These are phyloP conservation scores for Xenops minutus DNA, from an alignment of 2,797 vertebrate genomes.

Conservation along the genomic window DNA sequence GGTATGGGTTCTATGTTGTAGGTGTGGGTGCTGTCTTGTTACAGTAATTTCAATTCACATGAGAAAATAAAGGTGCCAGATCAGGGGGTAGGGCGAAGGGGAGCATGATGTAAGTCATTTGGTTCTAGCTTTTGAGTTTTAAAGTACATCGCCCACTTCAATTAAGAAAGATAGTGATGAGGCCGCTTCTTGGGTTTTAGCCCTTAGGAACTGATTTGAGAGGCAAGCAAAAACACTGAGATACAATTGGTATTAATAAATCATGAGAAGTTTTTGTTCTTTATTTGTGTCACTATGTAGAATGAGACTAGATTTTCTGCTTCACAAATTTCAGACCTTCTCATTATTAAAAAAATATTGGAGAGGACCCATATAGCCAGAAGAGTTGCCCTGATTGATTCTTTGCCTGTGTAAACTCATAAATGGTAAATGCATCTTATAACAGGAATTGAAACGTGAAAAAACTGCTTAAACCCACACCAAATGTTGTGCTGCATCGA, in stretches of 20 bases:
- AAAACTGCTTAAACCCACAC: not conserved
- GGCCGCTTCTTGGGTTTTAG: not conserved
- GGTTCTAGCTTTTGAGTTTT: not conserved
- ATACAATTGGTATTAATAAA: conserved; percentile 53
- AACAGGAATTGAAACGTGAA: conserved; percentile 11
- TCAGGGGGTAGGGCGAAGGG: not conserved
- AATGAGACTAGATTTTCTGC: conserved; percentile 41
- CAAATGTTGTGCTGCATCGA: not conserved
- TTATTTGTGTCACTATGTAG: conserved; percentile 16
- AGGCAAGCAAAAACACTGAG: conserved; percentile 1
- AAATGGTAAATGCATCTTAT: not conserved
- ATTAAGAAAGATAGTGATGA: not conserved
- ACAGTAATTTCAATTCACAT: not conserved
- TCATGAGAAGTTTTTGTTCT: not conserved
- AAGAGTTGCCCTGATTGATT: conserved; percentile 15
- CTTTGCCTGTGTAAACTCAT: conserved; percentile 6
- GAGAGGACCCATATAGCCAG: not conserved
- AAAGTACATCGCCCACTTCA: not conserved
- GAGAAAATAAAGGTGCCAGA: not conserved
- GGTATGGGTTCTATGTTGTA: not conserved
- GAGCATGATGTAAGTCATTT: not conserved
- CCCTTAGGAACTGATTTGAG: not conserved
- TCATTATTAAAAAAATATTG: conserved; percentile 50
- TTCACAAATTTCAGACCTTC: conserved; percentile 23
- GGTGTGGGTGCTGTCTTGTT: not conserved